Evolutionary conservation across 1,140 invertebrate species (phyloP).

Genomic region (Atta colombica): DNA sequence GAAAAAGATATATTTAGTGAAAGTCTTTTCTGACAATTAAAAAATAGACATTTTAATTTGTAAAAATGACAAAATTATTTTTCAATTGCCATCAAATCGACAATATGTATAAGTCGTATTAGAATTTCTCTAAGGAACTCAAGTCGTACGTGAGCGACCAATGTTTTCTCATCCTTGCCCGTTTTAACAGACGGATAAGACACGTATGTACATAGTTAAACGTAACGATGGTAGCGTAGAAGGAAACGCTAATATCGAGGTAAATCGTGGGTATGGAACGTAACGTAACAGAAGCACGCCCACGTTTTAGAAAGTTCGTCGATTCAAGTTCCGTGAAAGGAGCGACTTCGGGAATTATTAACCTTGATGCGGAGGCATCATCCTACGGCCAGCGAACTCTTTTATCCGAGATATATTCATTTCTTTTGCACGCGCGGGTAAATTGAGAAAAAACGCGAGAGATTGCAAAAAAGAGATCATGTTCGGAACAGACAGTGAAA

Average conservation of each 20-base stretch:
- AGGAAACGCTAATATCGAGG: conserved; percentile 65
- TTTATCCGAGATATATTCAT: conserved; percentile 36
- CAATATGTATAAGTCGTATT: neutral
- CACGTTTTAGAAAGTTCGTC: conserved; percentile 72
- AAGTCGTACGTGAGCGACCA: neutral
- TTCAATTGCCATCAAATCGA: neutral
- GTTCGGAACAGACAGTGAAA: neutral
- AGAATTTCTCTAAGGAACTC: too few species aligned
- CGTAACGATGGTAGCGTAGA: conserved; percentile 59
- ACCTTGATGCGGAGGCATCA: conserved; percentile 39
- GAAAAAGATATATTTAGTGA: neutral
- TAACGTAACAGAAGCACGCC: conserved; percentile 63
- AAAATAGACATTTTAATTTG: neutral
- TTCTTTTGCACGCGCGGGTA: conserved; percentile 23
- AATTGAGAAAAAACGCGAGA: conserved; percentile 20
- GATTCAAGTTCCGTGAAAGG: conserved; percentile 69
- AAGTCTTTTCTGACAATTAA: conserved; percentile 5
- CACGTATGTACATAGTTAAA: conserved; percentile 7
- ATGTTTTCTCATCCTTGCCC: neutral
- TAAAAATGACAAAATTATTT: conserved; percentile 16
- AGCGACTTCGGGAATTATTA: conserved; percentile 61
- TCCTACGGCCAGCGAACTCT: conserved; percentile 64
- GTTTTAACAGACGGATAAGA: conserved; percentile 12
- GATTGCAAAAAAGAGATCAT: neutral
- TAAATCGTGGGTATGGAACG: conserved; percentile 34